Evolutionary conservation across 2,888 invertebrate genomes (phyloP), one percentile per base, ranked within the genome.

Genomic region (Lithophane ornitopus): DNA sequence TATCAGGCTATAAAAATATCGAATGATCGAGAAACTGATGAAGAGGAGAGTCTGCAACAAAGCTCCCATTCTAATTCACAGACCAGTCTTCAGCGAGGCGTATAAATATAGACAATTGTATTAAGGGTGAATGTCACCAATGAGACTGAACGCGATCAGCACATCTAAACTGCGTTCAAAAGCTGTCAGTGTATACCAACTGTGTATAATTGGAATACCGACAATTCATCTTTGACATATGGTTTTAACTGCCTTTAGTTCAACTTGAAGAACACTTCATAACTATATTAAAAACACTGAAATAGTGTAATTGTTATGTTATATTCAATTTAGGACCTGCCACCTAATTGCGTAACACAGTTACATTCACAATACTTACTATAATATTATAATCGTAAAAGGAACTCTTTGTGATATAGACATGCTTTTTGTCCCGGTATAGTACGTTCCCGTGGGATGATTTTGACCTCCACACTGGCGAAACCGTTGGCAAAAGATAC

Each of bases 1-100:
- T 99, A 99, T 95, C 98, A 99, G 93, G 99, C 99, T 0, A 99
- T 99, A 87, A 97, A 99, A 80, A 98, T 99, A 90, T 98, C 98
- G 67, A 99, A 99, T 16, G 97, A 98, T 82, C 98, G 98, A 89
- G 98, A 98, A 49, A 98, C 98, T 63, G 98, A 98, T 76, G 98
- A 98, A 80, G 97, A 97, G 70, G 96, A 96, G 76, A 94, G 89
- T 79, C 83, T 95, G 54, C 95, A 94, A 80, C 93, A 93, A 70
- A 93, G 90, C 59, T 94, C 96, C 3, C 90, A 94, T n/a, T 92
- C 96, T 1, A 96, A 95, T 82, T 96, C 96, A 0, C 94, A 92
- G 54, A 92, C 86, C 28, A 95, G 93, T 65, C 88, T 96, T 59
- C 96, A 96, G 84, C 91, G 96, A 84, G 94, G 94, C n/a, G 95